Conservation (phyloP, 1,140 invertebrate genomes). For the Eumeta japonica region DNA sequence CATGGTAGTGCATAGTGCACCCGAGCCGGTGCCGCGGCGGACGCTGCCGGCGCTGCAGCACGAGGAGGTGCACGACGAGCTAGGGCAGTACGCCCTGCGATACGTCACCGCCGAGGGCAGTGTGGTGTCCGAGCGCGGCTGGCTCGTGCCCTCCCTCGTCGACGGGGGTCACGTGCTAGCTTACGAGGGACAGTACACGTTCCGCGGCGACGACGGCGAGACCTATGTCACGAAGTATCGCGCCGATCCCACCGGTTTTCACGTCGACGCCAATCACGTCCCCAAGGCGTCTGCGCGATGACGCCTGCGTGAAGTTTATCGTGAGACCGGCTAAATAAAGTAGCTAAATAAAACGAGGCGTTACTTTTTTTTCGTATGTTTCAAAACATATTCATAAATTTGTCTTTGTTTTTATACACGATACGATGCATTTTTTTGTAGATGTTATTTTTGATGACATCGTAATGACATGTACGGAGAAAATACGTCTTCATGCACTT, state of each 20-base stretch:
- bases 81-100: slow-evolving; percentile 38
- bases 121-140: slow-evolving; percentile 30
- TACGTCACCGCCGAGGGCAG: slow-evolving; percentile 44
- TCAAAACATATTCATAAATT: too few relatives aligned
- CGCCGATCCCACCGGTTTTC: slow-evolving; percentile 36
- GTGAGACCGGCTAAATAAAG: too few relatives aligned
- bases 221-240: slow-evolving; percentile 34
- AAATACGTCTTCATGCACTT: too few relatives aligned
- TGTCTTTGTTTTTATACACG: too few relatives aligned
- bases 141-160: slow-evolving; percentile 26
- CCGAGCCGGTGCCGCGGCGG: slow-evolving; percentile 3
- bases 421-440: too few relatives aligned
- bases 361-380: too few relatives aligned
- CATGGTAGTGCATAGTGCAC: background rate
- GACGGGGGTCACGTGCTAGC: slow-evolving; percentile 30
- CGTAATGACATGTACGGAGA: too few relatives aligned
- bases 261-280: slow-evolving; percentile 30
- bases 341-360: too few relatives aligned
- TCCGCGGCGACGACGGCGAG: slow-evolving; percentile 34
- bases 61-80: slow-evolving; percentile 38
- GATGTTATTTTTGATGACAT: too few relatives aligned
- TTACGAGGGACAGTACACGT: slow-evolving; percentile 30
- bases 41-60: slow-evolving; percentile 20
- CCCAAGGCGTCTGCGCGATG: slow-evolving; percentile 16
- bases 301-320: too few relatives aligned